A percentile compares a stretch with the other conserved stretches of the same genome.
Evolutionary conservation across 2,113 vertebrate species (phyloP).

Genomic region (Rhinoptilus africanus): DNA sequence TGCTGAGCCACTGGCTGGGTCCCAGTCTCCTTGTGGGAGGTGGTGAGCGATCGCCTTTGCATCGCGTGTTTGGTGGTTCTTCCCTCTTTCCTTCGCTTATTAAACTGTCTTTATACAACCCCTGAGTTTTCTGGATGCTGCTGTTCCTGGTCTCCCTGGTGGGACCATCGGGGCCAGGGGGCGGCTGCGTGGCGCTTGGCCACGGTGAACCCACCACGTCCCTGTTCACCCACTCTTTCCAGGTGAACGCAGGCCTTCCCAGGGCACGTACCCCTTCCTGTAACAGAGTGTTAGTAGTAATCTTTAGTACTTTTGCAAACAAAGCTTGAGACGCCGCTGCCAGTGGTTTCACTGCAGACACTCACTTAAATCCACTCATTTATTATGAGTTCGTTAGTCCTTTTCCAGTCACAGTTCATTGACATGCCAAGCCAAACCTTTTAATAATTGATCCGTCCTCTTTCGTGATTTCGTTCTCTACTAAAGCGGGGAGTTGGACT

Average conservation of each 20-base stretch:
- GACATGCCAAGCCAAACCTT: conserved; percentile 86
- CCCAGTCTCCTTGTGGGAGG: background rate
- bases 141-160: background rate
- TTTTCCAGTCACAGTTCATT: background rate
- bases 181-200: background rate
- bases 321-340: background rate
- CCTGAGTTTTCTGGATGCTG: background rate
- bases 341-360: background rate
- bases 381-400: conserved; percentile 59
- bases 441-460: conserved; percentile 91
- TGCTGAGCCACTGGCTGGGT: background rate
- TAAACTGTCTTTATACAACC: background rate
- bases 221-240: background rate
- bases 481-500: conserved; percentile 83
- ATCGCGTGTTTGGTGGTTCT: background rate
- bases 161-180: background rate
- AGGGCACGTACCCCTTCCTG: background rate
- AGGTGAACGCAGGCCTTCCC: background rate
- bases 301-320: background rate
- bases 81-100: background rate
- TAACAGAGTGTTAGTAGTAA: background rate
- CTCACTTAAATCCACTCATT: background rate
- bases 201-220: background rate
- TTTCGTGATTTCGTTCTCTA: conserved; percentile 85
- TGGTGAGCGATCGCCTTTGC: background rate